phyloP scores from a whole-genome alignment of 2,113 vertebrate genomes.

The Girardinichthys multiradiatus region DNA sequence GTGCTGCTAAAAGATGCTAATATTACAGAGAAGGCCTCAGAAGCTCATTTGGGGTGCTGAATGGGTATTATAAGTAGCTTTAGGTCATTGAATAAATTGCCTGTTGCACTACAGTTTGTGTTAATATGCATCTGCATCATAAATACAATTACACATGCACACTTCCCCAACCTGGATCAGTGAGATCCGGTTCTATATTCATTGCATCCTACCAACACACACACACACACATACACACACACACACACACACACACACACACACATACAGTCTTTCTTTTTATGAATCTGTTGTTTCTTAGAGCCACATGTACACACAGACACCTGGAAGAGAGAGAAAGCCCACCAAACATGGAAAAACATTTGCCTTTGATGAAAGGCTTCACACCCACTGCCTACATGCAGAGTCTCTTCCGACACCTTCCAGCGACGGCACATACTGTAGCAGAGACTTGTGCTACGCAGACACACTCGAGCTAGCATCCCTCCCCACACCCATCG shows the following conservation, averaged over 20 bases:
- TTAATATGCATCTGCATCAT: constrained; percentile 37
- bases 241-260: constrained; percentile 35
- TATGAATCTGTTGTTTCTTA: constrained; percentile 41
- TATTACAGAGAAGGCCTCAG: constrained; percentile 59
- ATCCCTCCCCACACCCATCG: constrained; percentile 78
- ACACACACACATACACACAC: too few relatives aligned
- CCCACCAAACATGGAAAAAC: constrained; percentile 77
- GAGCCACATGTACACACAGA: constrained; percentile 62
- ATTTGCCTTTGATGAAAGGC: constrained; percentile 81
- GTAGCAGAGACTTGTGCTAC: constrained; percentile 76
- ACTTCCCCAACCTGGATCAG: constrained; percentile 58
- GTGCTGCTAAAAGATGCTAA: constrained; percentile 66
- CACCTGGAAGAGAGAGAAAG: constrained; percentile 62
- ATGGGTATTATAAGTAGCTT: constrained; percentile 50
- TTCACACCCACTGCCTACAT: constrained; percentile 83
- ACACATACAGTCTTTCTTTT: constrained; percentile 37
- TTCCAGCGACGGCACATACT: constrained; percentile 78
- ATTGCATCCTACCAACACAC: constrained; percentile 44
- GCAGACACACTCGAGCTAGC: constrained; percentile 75
- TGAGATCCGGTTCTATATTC: constrained; percentile 33
- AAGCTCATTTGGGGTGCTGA: constrained; percentile 48
- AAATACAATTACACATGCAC: constrained; percentile 36
- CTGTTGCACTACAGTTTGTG: constrained; percentile 74
- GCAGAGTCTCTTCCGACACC: constrained; percentile 79
- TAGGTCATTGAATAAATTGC: constrained; percentile 58